Evolutionary conservation across 2,113 vertebrate genomes (phyloP).

Genomic region (Alligator sinensis): DNA sequence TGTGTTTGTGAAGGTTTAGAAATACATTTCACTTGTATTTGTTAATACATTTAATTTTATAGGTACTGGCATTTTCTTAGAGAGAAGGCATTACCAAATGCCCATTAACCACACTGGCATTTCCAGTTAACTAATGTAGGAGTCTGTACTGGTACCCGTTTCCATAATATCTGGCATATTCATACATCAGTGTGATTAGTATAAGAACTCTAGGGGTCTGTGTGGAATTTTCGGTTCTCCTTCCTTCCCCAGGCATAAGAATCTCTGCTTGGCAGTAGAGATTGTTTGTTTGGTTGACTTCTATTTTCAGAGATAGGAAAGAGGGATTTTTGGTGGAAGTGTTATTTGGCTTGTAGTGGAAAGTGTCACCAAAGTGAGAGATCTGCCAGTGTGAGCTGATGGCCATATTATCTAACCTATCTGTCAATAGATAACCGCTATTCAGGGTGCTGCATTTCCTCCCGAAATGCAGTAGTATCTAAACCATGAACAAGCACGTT

Average conservation of each 20-base stretch:
- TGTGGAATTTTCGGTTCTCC: background rate
- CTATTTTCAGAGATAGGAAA: background rate
- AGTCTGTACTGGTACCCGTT: background rate
- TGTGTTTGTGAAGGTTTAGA: background rate
- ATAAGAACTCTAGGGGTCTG: background rate
- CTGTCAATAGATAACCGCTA: background rate
- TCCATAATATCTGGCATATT: background rate
- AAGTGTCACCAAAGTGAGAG: background rate
- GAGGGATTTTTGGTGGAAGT: background rate
- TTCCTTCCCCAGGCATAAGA: background rate
- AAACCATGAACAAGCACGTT: background rate
- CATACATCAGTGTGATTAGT: background rate
- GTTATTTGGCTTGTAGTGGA: background rate
- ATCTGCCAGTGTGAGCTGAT: background rate
- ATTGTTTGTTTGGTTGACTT: background rate
- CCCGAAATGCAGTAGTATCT: background rate
- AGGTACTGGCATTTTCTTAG: background rate
- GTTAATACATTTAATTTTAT: background rate
- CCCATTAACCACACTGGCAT: background rate
- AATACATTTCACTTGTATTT: background rate
- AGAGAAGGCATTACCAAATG: background rate
- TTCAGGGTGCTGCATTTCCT: background rate
- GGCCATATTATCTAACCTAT: background rate
- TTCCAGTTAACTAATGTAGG: background rate
- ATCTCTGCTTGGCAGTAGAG: background rate